These are phyloP conservation scores for Laterallus jamaicensis DNA, from an alignment of 2,113 vertebrate species.

Conservation along the genomic window DNA sequence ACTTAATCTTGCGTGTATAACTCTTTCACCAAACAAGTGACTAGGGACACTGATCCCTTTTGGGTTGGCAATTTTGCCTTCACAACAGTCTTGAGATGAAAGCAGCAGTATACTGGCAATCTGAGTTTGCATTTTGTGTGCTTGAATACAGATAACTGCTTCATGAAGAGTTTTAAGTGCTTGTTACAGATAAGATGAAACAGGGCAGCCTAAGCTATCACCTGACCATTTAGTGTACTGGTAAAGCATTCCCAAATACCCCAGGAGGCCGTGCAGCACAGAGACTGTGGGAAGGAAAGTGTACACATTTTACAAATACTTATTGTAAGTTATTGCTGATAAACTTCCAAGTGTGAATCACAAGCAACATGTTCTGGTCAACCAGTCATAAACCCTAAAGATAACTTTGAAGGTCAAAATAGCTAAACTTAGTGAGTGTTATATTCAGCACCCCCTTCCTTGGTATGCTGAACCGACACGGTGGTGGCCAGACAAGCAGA, in stretches of 20 bases:
- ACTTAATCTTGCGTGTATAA: not conserved
- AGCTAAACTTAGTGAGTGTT: not conserved
- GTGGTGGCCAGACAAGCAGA: not conserved
- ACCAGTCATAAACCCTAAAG: conserved; percentile 3
- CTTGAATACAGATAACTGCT: not conserved
- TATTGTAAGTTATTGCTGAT: not conserved
- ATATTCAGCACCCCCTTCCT: not conserved
- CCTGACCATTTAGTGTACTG: not conserved
- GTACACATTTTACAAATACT: not conserved
- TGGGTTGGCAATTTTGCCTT: not conserved
- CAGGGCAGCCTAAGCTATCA: not conserved
- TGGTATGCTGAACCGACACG: fast-evolving
- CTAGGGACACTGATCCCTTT: not conserved
- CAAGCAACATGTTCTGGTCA: not conserved
- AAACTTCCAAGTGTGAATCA: conserved; percentile 2
- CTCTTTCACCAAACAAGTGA: not conserved
- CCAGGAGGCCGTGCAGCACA: not conserved
- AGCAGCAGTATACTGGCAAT: not conserved
- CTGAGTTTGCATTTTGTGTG: not conserved
- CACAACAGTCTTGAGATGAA: conserved; percentile 19
- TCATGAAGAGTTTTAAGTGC: not conserved
- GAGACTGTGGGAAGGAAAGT: not conserved
- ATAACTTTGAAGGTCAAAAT: conserved; percentile 19
- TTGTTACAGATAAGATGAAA: not conserved
- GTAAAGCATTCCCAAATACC: not conserved